phyloP scores from a whole-genome alignment of 2,797 vertebrate species.

The Aphelocoma californica region DNA sequence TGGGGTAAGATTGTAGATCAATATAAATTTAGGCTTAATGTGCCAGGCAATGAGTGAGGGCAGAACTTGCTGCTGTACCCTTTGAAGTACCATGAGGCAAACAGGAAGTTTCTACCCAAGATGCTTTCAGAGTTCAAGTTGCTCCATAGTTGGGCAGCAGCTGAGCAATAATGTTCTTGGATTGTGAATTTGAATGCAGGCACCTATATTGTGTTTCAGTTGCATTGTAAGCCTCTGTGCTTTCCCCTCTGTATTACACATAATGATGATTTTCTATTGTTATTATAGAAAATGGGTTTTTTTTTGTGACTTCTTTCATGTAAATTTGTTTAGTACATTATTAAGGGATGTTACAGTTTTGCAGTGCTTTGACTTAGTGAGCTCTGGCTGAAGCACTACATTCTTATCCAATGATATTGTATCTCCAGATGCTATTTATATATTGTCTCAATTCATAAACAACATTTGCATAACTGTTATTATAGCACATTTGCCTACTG shows the following conservation, averaged over 20 bases:
- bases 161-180: background rate
- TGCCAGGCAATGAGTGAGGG: background rate
- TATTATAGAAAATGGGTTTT: background rate
- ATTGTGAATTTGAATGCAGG: background rate
- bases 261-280: background rate
- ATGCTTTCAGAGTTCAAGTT: background rate
- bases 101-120: background rate
- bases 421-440: constrained; percentile 28
- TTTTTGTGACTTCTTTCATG: background rate
- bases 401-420: constrained; percentile 12
- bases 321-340: background rate
- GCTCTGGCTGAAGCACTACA: background rate
- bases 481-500: background rate
- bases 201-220: background rate
- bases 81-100: background rate
- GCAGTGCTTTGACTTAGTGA: background rate
- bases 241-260: background rate
- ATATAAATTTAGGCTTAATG: background rate
- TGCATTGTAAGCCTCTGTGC: background rate
- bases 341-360: background rate
- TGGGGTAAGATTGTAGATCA: background rate
- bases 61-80: background rate
- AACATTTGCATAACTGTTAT: background rate
- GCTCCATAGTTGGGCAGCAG: background rate
- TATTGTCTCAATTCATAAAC: background rate